phyloP scores from a whole-genome alignment of 2,797 vertebrate species.

The Propithecus perrieri region DNA sequence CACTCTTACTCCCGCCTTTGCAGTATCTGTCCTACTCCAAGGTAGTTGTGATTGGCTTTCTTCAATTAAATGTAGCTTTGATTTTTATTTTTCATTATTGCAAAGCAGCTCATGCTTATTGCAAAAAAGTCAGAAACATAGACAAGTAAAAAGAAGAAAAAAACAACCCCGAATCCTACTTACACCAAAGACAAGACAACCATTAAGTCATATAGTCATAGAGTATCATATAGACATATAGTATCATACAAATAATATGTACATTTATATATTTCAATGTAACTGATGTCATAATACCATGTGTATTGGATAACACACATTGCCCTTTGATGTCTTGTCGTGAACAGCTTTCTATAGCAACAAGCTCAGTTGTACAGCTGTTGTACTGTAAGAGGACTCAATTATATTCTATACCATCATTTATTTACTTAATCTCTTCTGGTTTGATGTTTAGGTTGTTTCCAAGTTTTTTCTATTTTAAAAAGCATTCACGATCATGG shows the following conservation, averaged over 20 bases:
- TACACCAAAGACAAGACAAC: background rate
- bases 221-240: background rate
- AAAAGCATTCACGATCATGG: background rate
- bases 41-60: background rate
- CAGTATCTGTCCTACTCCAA: background rate
- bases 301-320: background rate
- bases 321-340: background rate
- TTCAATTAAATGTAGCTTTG: conserved; percentile 27
- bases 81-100: conserved; percentile 34
- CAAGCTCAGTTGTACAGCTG: background rate
- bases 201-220: background rate
- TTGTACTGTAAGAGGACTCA: background rate
- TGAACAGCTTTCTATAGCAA: conserved; percentile 7
- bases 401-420: background rate
- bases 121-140: background rate
- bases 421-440: background rate
- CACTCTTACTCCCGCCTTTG: background rate
- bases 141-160: background rate
- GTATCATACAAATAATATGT: background rate
- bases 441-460: background rate
- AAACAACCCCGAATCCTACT: background rate
- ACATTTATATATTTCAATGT: background rate
- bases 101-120: conserved; percentile 8
- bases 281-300: background rate
- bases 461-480: background rate